A percentile compares a stretch with the other conserved stretches of the same genome.
Conservation (phyloP, 2,888 invertebrate genomes). For the Nemotelus pantherinus region DNA sequence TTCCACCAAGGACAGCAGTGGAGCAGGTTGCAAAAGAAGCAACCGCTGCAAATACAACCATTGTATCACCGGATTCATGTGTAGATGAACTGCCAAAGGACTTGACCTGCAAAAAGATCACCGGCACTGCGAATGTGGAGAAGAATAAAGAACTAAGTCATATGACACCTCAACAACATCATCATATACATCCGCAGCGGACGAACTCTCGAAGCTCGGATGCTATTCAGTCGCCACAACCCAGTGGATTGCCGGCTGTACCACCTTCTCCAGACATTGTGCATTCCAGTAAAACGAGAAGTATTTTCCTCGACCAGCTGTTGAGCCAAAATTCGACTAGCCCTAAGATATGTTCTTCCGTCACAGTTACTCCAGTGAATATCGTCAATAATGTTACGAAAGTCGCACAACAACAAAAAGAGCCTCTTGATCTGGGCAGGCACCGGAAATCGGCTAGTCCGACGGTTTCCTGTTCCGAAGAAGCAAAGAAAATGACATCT, state of each 20-base stretch:
- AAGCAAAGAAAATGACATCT: constrained; percentile 66
- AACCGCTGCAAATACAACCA: constrained; percentile 56
- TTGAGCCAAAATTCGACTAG: constrained; percentile 53
- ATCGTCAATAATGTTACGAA: constrained; percentile 49
- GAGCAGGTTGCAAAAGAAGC: constrained; percentile 40
- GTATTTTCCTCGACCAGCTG: constrained; percentile 53
- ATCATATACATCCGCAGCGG: constrained; percentile 61
- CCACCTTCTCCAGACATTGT: constrained; percentile 76
- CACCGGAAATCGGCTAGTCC: constrained; percentile 75
- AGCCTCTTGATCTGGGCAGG: constrained; percentile 76
- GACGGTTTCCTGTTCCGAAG: constrained; percentile 79
- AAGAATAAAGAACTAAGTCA: constrained; percentile 55
- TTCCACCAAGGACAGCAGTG: constrained; percentile 51
- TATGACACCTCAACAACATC: constrained; percentile 19
- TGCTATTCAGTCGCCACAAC: constrained; percentile 78
- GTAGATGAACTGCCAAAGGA: constrained; percentile 71
- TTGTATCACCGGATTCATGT: constrained; percentile 55
- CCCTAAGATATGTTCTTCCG: constrained; percentile 54
- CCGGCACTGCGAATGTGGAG: constrained; percentile 61
- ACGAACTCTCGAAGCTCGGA: constrained; percentile 77
- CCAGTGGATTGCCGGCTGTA: constrained; percentile 76
- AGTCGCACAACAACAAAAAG: constrained; percentile 66
- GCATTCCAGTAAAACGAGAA: constrained; percentile 62
- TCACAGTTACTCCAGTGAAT: constrained; percentile 53
- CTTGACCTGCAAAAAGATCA: constrained; percentile 68